Evolutionary conservation across 2,797 vertebrate species (phyloP).

Genomic region (Microctenopoma lineatum): DNA sequence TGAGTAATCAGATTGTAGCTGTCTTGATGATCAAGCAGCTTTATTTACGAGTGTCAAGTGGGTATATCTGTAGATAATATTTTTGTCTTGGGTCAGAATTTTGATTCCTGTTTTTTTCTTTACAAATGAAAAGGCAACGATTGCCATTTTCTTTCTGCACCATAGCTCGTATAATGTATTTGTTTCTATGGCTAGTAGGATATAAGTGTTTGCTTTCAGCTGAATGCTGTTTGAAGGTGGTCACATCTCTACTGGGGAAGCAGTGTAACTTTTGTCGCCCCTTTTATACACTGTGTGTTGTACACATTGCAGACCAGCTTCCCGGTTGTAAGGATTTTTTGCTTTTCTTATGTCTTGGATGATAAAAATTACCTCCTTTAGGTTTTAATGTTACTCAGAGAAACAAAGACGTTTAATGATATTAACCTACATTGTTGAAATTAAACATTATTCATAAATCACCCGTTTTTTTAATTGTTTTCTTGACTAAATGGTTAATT

Average conservation of each 20-base stretch:
- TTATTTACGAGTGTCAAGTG: constrained; percentile 29
- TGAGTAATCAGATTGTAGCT: constrained; percentile 79
- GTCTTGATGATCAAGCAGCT: constrained; percentile 58
- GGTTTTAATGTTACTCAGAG: not conserved
- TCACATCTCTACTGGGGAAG: not conserved
- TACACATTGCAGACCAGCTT: constrained; percentile 7
- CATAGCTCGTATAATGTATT: too few relatives aligned
- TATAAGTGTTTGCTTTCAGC: not conserved
- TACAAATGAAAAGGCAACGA: not conserved
- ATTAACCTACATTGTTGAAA: too few relatives aligned
- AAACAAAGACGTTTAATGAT: not conserved
- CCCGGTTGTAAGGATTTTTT: not conserved
- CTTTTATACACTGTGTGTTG: not conserved
- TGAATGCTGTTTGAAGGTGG: not conserved
- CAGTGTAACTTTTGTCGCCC: not conserved
- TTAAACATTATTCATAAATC: too few relatives aligned
- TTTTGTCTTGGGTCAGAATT: not conserved
- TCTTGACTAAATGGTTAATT: not conserved
- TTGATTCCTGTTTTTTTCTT: not conserved
- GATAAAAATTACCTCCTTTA: not conserved
- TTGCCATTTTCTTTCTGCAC: not conserved
- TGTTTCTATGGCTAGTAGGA: not conserved
- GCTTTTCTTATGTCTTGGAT: not conserved
- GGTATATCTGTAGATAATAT: not conserved
- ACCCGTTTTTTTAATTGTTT: not conserved